Percentiles rank a stretch among this genome's conserved stretches.
phyloP scores from a whole-genome alignment of 2,113 vertebrate species.

The Baryphthengus martii region DNA sequence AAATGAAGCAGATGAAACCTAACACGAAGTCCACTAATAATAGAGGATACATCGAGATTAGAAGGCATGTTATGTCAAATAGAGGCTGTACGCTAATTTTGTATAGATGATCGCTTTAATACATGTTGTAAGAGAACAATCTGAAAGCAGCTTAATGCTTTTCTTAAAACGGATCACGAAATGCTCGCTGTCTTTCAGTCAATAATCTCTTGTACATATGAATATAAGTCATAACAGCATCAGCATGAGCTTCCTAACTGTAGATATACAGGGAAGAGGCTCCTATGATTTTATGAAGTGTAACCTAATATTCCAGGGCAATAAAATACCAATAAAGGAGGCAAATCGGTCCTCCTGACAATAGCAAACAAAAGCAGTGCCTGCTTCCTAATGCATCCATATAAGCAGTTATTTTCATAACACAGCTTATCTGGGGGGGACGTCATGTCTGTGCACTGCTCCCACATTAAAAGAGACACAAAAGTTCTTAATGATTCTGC shows the following conservation, averaged over 20 bases:
- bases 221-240: neutral
- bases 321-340: neutral
- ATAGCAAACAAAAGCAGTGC: neutral
- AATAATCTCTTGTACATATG: neutral
- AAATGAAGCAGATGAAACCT: neutral
- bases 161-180: neutral
- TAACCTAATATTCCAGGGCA: neutral
- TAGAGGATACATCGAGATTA: neutral
- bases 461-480: neutral
- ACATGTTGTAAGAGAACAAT: conserved; percentile 2
- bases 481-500: neutral
- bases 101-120: neutral
- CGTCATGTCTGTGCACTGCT: neutral
- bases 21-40: neutral
- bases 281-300: neutral
- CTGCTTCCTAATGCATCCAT: neutral
- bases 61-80: neutral
- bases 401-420: neutral
- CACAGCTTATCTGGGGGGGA: neutral
- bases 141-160: conserved; percentile 31
- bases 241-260: neutral
- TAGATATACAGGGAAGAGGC: neutral
- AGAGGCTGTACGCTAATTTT: neutral
- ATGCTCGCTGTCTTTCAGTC: neutral
- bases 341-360: neutral